Evolutionary conservation across 1,140 invertebrate species (phyloP).

Genomic region (Nylanderia fulva): DNA sequence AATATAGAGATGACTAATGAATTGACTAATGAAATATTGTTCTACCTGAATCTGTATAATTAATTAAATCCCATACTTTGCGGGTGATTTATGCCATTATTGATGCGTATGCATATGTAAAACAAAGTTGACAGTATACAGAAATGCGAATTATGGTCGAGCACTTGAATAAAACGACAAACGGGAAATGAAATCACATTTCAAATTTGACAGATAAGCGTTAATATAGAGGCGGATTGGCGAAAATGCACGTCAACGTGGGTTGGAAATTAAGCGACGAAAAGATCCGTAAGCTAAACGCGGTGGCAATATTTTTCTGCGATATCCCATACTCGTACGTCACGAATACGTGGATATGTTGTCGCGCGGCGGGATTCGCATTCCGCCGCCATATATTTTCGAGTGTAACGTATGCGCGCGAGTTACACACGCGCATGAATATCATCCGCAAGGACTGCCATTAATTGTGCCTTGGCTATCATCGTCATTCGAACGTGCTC

Average conservation of each 20-base stretch:
- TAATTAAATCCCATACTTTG: conserved; percentile 26
- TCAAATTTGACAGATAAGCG: conserved; percentile 39
- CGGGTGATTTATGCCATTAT: conserved; percentile 7
- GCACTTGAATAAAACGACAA: conserved; percentile 49
- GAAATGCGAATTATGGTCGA: conserved; percentile 32
- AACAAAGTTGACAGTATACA: conserved; percentile 24
- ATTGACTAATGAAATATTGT: conserved; percentile 14
- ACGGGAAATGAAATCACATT: conserved; percentile 23
- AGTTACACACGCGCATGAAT: conserved; percentile 11
- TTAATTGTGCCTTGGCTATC: conserved; percentile 58
- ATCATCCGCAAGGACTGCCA: conserved; percentile 59
- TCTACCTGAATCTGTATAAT: neutral
- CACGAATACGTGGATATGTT: conserved; percentile 13
- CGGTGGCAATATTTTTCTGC: conserved; percentile 52
- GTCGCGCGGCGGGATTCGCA: conserved; percentile 6
- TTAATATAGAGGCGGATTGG: conserved; percentile 43
- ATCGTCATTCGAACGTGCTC: conserved; percentile 58
- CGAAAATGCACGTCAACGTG: conserved; percentile 39
- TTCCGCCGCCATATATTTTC: conserved; percentile 48
- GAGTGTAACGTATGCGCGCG: neutral
- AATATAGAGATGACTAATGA: neutral
- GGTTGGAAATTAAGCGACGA: conserved; percentile 49
- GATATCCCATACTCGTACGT: conserved; percentile 39
- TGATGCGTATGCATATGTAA: conserved; percentile 2
- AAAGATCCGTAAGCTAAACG: conserved; percentile 50